Conservation (phyloP, 1,140 invertebrate species). For the Pseudomyrmex pallidus region DNA sequence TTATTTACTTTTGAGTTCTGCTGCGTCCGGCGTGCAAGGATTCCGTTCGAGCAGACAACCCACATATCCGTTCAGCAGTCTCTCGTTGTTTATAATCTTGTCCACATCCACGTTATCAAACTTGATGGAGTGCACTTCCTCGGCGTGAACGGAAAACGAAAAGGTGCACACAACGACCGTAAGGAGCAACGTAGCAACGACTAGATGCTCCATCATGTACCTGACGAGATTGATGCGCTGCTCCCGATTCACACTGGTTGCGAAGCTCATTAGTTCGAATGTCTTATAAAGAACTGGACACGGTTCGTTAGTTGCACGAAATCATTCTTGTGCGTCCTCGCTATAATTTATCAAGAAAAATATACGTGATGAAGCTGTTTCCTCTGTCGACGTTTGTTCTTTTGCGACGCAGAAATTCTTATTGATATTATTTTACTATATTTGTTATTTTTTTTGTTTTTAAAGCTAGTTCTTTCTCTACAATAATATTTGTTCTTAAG, state of each 20-base stretch:
- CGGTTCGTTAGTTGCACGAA: constrained; percentile 73
- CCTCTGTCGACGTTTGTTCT: constrained; percentile 5
- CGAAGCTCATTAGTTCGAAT: constrained; percentile 52
- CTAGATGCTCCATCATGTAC: constrained; percentile 57
- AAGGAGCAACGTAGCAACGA: constrained; percentile 30
- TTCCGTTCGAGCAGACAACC: constrained; percentile 86
- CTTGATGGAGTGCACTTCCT: constrained; percentile 83
- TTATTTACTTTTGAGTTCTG: constrained; percentile 86
- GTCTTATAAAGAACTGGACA: constrained; percentile 62
- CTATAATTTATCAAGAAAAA: constrained; percentile 63
- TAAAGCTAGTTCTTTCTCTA: too few species aligned
- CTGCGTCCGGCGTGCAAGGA: constrained; percentile 85
- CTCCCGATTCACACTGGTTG: constrained; percentile 56
- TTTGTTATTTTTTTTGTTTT: too few species aligned
- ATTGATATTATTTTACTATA: background rate
- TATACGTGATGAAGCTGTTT: constrained; percentile 36
- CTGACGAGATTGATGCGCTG: constrained; percentile 20
- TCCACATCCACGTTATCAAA: constrained; percentile 86
- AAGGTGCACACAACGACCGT: background rate
- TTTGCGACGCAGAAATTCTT: background rate
- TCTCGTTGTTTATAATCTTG: constrained; percentile 84
- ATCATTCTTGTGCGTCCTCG: constrained; percentile 40
- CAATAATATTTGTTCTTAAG: too few species aligned
- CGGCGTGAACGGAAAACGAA: constrained; percentile 30
- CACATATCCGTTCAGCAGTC: constrained; percentile 85